Evolutionary conservation across 2,113 vertebrate genomes (phyloP).

Genomic region (Limnothrissa miodon): DNA sequence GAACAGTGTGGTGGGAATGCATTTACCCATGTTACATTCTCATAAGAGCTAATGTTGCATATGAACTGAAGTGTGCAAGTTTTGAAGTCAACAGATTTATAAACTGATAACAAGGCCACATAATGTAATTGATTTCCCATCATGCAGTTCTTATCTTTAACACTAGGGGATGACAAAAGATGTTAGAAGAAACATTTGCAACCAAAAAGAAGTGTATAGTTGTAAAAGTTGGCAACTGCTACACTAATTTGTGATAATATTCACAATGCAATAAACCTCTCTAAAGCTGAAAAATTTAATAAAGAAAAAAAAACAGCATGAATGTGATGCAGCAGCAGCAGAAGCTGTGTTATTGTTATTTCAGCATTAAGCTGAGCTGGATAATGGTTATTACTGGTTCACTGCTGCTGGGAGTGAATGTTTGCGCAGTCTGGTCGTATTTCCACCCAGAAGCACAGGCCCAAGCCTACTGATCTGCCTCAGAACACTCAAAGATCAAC

Average conservation of each 20-base stretch:
- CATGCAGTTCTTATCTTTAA: not conserved
- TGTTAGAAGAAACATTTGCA: not conserved
- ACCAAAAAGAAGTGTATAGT: not conserved
- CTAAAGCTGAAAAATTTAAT: not conserved
- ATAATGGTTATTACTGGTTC: not conserved
- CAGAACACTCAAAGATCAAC: constrained; percentile 18
- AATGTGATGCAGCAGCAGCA: not conserved
- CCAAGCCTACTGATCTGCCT: constrained; percentile 12
- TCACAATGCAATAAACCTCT: not conserved
- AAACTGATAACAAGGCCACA: not conserved
- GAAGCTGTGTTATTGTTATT: not conserved
- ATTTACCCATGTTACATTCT: not conserved
- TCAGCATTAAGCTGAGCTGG: not conserved
- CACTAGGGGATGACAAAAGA: constrained; percentile 3
- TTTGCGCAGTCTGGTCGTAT: not conserved
- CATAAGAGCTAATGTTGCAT: not conserved
- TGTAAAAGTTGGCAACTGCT: not conserved
- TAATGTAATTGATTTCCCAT: not conserved
- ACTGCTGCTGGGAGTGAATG: not conserved
- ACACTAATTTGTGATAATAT: not conserved
- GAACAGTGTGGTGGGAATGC: not conserved
- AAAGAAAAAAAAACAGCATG: not conserved
- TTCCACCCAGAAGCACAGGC: not conserved
- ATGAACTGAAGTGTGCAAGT: not conserved
- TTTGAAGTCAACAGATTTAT: not conserved